Evolutionary conservation across 2,888 invertebrate genomes (phyloP), one percentile per base, ranked within the genome.

Genomic region (Meteorus cinctellus): DNA sequence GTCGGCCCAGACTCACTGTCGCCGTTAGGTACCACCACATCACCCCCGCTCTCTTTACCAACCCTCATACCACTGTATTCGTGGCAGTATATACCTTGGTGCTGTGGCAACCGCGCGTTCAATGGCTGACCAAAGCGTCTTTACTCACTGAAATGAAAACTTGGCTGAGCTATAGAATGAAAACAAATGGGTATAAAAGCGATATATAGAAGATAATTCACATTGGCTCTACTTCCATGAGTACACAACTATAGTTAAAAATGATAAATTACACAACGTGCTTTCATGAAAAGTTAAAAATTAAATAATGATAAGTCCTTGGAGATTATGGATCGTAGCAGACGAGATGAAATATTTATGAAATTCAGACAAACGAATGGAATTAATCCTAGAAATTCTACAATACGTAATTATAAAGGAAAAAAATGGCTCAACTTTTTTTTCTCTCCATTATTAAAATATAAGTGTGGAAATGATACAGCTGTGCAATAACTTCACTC

Each of bases 1-100:
- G 72, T 76, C 79, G 80, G 75, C 79, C 79, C 83, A 85, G 85
- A 84, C 85, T 82, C 79, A 68, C 75, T 81, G 84, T 84, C 84
- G 85, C 86, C 85, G 74, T 77, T 60, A 71, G 27, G 31, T 36
- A 65, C 65, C 59, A 71, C 45, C 63, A 63, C 48, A 24, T 55
- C 19, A 63, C 66, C 67, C 67, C 66, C 71, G 36, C 71, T 63
- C 63, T 27, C 68, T 59, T 51, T n/a, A 55, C 24, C n/a, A 55
- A 55, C 55, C 55, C n/a, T 34, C 55, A 10, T 19, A 19, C 19
- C 41, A 12, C 41, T 41, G 10, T 55, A 6, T 6, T 8, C 5
- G 55, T 19, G 19, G 31, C 10, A 12, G 16, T 62, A 31, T 62
- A 62, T 31, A 29, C 31, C 62, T 29, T 16, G 29, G 36, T 19